phyloP scores from a whole-genome alignment of 2,888 invertebrate genomes.

The Folsomia candida region DNA sequence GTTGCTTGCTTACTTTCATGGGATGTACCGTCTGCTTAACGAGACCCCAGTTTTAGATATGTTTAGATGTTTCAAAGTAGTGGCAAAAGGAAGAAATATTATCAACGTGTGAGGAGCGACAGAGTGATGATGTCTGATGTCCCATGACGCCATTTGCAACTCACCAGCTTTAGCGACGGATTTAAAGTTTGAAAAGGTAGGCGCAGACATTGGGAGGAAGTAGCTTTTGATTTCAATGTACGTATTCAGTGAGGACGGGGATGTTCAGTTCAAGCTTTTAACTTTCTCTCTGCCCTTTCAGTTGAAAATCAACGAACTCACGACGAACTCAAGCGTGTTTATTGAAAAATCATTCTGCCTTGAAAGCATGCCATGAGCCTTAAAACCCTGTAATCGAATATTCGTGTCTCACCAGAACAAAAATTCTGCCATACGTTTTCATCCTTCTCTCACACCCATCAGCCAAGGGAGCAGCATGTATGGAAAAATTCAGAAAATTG shows the following conservation, averaged over 20 bases:
- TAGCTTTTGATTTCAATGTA: conserved; percentile 22
- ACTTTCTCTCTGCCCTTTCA: conserved; percentile 48
- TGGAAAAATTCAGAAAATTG: conserved; percentile 28
- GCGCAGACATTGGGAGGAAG: neutral
- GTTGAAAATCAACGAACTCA: conserved; percentile 51
- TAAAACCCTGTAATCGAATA: conserved; percentile 51
- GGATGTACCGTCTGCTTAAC: no score
- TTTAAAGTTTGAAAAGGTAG: conserved; percentile 3
- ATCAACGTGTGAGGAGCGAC: conserved; percentile 5
- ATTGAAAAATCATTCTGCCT: conserved; percentile 51
- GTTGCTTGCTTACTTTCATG: no score
- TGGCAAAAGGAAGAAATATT: neutral
- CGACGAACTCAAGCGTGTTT: conserved; percentile 51
- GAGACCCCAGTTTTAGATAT: neutral
- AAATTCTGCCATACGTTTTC: conserved; percentile 51
- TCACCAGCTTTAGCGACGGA: neutral
- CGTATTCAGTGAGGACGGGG: conserved; percentile 12
- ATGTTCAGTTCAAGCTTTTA: conserved; percentile 47
- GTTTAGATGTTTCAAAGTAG: neutral
- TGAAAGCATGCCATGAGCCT: conserved; percentile 51
- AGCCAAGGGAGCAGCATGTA: neutral
- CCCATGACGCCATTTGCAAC: no score
- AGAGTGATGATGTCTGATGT: conserved; percentile 4
- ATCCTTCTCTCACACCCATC: conserved; percentile 33
- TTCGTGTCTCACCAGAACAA: conserved; percentile 51